phyloP scores from a whole-genome alignment of 2,888 invertebrate species.

The Leistus spinibarbis region DNA sequence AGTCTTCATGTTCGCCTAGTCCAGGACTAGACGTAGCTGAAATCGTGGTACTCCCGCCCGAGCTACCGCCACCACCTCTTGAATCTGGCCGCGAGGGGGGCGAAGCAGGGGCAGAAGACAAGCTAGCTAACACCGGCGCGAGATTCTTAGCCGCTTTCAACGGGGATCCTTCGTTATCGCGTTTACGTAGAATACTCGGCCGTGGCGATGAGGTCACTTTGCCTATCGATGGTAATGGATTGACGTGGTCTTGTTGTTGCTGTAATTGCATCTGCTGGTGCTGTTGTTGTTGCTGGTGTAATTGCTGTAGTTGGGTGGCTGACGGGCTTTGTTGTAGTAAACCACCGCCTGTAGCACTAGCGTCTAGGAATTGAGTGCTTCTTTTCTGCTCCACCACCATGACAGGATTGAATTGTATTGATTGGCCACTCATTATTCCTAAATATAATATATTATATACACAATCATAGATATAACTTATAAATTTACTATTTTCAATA shows the following conservation, averaged over 20 bases:
- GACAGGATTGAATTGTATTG: slow-evolving; percentile 56
- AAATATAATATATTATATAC: not conserved
- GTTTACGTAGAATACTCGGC: slow-evolving; percentile 85
- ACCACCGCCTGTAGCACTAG: slow-evolving; percentile 2
- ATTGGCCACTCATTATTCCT: slow-evolving; percentile 50
- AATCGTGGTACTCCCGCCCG: slow-evolving; percentile 81
- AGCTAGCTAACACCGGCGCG: slow-evolving; percentile 54
- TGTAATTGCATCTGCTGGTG: slow-evolving; percentile 28
- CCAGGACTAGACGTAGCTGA: slow-evolving; percentile 86
- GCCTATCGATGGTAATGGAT: slow-evolving; percentile 42
- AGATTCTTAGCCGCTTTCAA: slow-evolving; percentile 70
- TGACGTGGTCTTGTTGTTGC: slow-evolving; percentile 45
- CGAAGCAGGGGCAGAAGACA: slow-evolving; percentile 49
- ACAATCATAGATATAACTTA: too few relatives aligned
- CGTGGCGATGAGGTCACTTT: slow-evolving; percentile 64
- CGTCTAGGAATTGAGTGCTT: slow-evolving; percentile 41
- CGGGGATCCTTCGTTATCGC: slow-evolving; percentile 79
- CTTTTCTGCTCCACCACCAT: slow-evolving; percentile 56
- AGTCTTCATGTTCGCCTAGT: slow-evolving; percentile 64
- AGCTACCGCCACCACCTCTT: slow-evolving; percentile 54
- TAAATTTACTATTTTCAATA: too few relatives aligned
- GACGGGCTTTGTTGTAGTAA: slow-evolving; percentile 29
- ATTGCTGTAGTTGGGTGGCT: slow-evolving; percentile 33
- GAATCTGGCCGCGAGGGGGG: slow-evolving; percentile 57
- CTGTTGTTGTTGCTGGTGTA: slow-evolving; percentile 34